Evolutionary conservation across 2,113 vertebrate genomes (phyloP).

Genomic region (Epinephelus fuscoguttatus): DNA sequence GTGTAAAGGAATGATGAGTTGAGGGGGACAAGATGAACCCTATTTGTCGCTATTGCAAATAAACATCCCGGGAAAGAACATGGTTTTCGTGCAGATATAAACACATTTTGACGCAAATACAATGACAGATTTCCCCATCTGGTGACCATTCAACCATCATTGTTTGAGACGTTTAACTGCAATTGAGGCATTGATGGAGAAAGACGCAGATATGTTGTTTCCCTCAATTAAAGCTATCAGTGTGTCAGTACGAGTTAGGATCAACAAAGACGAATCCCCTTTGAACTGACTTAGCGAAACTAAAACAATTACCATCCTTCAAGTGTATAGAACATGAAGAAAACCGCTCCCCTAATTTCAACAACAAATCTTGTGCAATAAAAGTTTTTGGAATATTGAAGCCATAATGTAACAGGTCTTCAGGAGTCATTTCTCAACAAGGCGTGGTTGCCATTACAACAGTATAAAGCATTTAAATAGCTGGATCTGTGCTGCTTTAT

Average conservation of each 20-base stretch:
- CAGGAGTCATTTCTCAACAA: conserved; percentile 29
- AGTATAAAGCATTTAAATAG: conserved; percentile 35
- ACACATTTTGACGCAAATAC: conserved; percentile 25
- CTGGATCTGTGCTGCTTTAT: conserved; percentile 49
- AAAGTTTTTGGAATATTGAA: not conserved
- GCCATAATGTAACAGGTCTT: not conserved
- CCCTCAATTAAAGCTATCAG: conserved; percentile 19
- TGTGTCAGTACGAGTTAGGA: conserved; percentile 12
- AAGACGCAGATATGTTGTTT: conserved; percentile 35
- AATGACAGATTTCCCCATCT: conserved; percentile 46
- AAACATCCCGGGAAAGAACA: conserved; percentile 22
- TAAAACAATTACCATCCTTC: not conserved
- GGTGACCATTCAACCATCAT: conserved; percentile 48
- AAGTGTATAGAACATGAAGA: not conserved
- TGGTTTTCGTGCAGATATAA: too few relatives aligned
- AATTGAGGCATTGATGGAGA: conserved; percentile 31
- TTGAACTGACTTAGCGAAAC: not conserved
- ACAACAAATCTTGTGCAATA: not conserved
- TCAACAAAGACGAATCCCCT: not conserved
- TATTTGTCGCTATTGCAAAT: conserved; percentile 13
- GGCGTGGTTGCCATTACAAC: conserved; percentile 26
- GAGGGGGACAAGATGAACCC: not conserved
- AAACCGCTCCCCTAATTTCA: not conserved
- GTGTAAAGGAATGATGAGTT: not conserved
- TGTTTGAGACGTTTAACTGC: conserved; percentile 22